Evolutionary conservation across 2,113 vertebrate genomes (phyloP), one percentile per base, ranked within the genome.

Genomic region (Neopipo cinnamomea): DNA sequence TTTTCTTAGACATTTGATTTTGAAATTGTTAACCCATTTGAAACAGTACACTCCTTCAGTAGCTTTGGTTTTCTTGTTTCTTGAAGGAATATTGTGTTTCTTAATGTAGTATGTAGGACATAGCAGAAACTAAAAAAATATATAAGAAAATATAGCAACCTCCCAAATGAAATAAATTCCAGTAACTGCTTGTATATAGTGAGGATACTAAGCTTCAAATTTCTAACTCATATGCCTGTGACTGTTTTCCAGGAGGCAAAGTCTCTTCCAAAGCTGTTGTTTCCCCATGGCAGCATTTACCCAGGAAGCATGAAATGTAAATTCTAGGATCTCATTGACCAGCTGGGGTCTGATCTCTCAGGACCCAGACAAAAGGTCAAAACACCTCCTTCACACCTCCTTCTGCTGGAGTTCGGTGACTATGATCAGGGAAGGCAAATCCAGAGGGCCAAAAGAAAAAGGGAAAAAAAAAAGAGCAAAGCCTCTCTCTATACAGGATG

Each of bases 41-140:
- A 16, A 96, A 95, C 35, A 88, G 52, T 87, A 80, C 18, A n/a
- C 88, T 74, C 47, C 77, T 81, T 55, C 73, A 68, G 44, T 18
- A 49, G 73, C 50, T 79, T 94, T 96, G 87, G 39, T 61, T 93
- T 93, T 95, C 79, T 37, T 27, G 41, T 91, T 96, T 96, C 44
- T 75, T 12, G 35, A 59, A 75, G 37, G 71, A 62, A 53, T 42
- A 47, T 28, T 47, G 19, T 50, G 18, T 71, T 91, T 85, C 55
- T 80, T 71, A 72, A 47, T 5, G 42, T 7, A 56, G 10, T 17
- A 52, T 39, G 71, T 59, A 72, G 58, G 62, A 75, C 14, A 50
- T 6, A 46, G 7, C 12, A 72, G 27, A 67, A 85, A 55, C 31
- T 21, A 58, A 12, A 8, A 24, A 73, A 75, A 37, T 30, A 24